Conservation (phyloP, 2,797 vertebrate genomes). For the Manis crassicaudata region DNA sequence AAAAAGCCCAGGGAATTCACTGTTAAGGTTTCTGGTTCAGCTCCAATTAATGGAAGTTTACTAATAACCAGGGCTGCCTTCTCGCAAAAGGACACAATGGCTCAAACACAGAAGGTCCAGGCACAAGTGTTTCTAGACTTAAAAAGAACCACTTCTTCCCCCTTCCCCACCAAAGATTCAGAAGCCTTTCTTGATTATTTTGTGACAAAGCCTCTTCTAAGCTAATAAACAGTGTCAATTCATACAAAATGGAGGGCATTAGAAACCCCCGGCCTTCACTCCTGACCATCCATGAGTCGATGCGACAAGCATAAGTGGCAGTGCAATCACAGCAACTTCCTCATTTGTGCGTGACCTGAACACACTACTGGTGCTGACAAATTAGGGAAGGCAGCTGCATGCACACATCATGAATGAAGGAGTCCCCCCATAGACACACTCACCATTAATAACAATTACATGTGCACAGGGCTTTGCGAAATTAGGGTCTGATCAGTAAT, state of each 20-base stretch:
- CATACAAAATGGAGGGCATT: constrained; percentile 3
- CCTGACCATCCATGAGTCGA: neutral
- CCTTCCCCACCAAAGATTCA: constrained; percentile 6
- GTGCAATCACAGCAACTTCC: neutral
- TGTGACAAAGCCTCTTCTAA: constrained; percentile 24
- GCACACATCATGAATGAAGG: neutral
- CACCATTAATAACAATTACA: constrained; percentile 41
- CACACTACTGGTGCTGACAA: neutral
- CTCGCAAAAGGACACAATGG: constrained; percentile 41
- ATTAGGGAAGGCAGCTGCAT: constrained; percentile 2
- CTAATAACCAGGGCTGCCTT: constrained; percentile 40
- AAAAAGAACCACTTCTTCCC: constrained; percentile 10
- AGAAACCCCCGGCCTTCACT: constrained; percentile 24
- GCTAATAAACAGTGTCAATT: constrained; percentile 25
- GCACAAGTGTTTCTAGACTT: constrained; percentile 37
- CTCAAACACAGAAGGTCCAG: neutral
- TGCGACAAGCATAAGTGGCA: neutral
- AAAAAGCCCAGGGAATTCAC: constrained; percentile 41
- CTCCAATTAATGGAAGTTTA: constrained; percentile 60
- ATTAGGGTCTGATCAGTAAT: constrained; percentile 50
- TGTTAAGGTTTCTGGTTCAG: constrained; percentile 56
- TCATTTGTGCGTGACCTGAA: constrained; percentile 25
- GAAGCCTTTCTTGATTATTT: neutral
- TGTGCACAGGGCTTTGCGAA: constrained; percentile 49
- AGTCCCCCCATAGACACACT: neutral